Evolutionary conservation across 2,888 invertebrate genomes (phyloP), one percentile per base, ranked within the genome.

Genomic region (Morpho achilles): DNA sequence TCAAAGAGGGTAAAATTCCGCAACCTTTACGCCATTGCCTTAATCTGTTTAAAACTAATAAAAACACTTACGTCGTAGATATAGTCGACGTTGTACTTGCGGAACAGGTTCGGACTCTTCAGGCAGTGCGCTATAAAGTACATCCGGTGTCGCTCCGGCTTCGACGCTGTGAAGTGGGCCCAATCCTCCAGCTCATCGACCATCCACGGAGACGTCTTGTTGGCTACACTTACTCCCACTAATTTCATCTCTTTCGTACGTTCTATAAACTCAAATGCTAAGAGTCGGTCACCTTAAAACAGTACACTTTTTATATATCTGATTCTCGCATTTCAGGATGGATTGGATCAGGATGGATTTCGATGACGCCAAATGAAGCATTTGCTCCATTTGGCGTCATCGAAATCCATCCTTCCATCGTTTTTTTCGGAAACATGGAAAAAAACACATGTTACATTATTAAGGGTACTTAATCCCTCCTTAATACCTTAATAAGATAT

Each of bases 111-210:
- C 0, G 92, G 87, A 3, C 76, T 79, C 63, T 82, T 77, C 59
- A 89, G 75, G 56, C 91, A 78, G 63, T 93, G 91, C 0, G 93
- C 92, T 44, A 72, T 75, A 73, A 93, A 92, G 67, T 90, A 87
- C 73, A 91, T 84, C 23, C 91, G 71, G 56, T 88, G 68, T 41
- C 80, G 75, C 57, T 91, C 87, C 0, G 91, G 82, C 3, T 60
- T 71, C 8, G 81, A 77, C 1, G 65, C 49, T 0, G 92, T 82
- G 61, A 69, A 76, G 63, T 91, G 91, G 0, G 92, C 92, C 79
- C 92, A 86, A 61, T 91, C 88, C 58, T 92, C 91, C 0, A 86
- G 76, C 71, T 91, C 81, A 32, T 83, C 79, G 0, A 90, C 80
- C 69, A 86, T 88, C 92, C 92, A 92, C 0, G 91, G 90, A 63